Evolutionary conservation across 2,888 invertebrate species (phyloP).

Genomic region (Amitus sp.): DNA sequence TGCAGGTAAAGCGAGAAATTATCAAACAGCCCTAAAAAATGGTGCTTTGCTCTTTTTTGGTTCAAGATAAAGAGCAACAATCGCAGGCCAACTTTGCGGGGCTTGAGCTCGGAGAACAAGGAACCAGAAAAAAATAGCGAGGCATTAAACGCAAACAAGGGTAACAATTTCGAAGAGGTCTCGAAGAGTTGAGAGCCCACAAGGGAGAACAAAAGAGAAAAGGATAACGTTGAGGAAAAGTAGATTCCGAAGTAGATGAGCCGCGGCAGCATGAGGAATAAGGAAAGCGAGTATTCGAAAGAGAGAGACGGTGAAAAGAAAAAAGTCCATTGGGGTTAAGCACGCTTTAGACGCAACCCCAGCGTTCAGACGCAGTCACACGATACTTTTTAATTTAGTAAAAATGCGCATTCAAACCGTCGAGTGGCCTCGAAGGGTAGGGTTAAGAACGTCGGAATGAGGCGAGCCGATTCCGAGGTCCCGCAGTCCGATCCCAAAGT

Average conservation of each 20-base stretch:
- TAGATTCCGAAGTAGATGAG: slow-evolving; percentile 42
- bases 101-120: slow-evolving; percentile 5
- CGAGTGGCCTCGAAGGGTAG: slow-evolving; percentile 46
- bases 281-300: slow-evolving; percentile 33
- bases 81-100: slow-evolving; percentile 33
- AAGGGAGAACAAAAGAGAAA: slow-evolving; percentile 41
- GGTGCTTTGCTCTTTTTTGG: slow-evolving; percentile 2
- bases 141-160: slow-evolving; percentile 63
- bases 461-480: slow-evolving; percentile 10
- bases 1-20: too few relatives aligned
- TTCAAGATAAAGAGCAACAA: slow-evolving; percentile 37
- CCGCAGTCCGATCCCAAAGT: slow-evolving; percentile 49
- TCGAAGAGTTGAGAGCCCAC: slow-evolving; percentile 56
- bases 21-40: not conserved
- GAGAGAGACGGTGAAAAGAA: slow-evolving; percentile 40
- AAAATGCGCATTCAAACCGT: slow-evolving; percentile 63
- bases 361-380: slow-evolving; percentile 59
- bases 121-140: slow-evolving; percentile 54
- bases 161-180: slow-evolving; percentile 60
- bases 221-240: slow-evolving; percentile 26
- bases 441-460: slow-evolving; percentile 27
- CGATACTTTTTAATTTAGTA: slow-evolving; percentile 66
- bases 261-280: slow-evolving; percentile 26
- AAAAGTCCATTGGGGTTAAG: slow-evolving; percentile 51
- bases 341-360: slow-evolving; percentile 57